These are phyloP conservation scores for Allophyes oxyacanthae DNA, from an alignment of 2,888 invertebrate species.

Conservation along the genomic window DNA sequence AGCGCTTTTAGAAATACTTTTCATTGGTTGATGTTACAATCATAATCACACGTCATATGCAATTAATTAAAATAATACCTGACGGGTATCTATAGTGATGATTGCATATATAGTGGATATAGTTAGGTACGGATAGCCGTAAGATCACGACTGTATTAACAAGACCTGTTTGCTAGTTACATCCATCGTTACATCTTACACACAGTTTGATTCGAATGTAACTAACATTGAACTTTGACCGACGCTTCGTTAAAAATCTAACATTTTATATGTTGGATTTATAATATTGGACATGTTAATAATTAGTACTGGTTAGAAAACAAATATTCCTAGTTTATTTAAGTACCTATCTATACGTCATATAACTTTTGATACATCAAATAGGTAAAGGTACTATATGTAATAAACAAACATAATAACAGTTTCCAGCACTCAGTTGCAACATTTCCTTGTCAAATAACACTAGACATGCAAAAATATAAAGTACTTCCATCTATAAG, in stretches of 20 bases:
- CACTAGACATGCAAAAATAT: too few relatives aligned
- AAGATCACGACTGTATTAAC: slow-evolving; percentile 40
- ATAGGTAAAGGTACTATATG: too few relatives aligned
- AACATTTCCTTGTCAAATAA: too few relatives aligned
- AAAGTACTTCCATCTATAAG: too few relatives aligned
- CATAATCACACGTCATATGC: slow-evolving; percentile 30
- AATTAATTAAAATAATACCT: slow-evolving; percentile 37
- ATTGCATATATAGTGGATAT: slow-evolving; percentile 21
- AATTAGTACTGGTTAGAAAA: slow-evolving; percentile 15
- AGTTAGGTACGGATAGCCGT: slow-evolving; percentile 13
- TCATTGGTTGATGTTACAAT: slow-evolving; percentile 16
- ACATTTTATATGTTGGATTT: slow-evolving; percentile 24
- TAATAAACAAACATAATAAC: too few relatives aligned
- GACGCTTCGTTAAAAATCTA: slow-evolving; percentile 37
- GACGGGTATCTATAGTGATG: slow-evolving; percentile 13
- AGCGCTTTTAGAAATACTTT: neutral
- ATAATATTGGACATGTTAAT: slow-evolving; percentile 15
- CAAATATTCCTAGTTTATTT: slow-evolving; percentile 11
- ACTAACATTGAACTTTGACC: slow-evolving; percentile 58
- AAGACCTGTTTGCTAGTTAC: slow-evolving; percentile 29
- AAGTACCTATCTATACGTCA: too few relatives aligned
- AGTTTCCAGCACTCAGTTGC: too few relatives aligned
- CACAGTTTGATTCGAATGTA: slow-evolving; percentile 34
- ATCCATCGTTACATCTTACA: slow-evolving; percentile 1
- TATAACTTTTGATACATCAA: slow-evolving; percentile 8